These are phyloP conservation scores for Xenops minutus DNA, from an alignment of 2,797 vertebrate genomes.

Conservation along the genomic window DNA sequence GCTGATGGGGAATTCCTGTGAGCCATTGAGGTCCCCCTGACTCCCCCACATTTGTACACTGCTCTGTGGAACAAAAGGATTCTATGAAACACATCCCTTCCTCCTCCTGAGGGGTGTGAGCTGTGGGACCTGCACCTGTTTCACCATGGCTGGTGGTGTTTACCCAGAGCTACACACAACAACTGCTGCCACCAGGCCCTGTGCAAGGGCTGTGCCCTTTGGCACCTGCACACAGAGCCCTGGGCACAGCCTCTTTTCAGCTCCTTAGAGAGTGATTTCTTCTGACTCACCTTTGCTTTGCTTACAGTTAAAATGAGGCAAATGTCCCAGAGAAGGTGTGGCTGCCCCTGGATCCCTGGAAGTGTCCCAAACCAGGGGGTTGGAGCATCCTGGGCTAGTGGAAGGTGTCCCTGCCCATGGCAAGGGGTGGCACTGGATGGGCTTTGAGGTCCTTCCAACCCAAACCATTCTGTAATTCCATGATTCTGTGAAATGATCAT, in stretches of 20 bases:
- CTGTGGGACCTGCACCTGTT: neutral
- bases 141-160: neutral
- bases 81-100: neutral
- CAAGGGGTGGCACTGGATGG: neutral
- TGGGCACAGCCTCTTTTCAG: neutral
- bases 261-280: neutral
- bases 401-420: neutral
- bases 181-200: neutral
- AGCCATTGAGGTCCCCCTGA: neutral
- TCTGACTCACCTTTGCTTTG: neutral
- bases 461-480: neutral
- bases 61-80: neutral
- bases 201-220: neutral
- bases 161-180: neutral
- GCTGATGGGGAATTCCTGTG: neutral
- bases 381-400: accelerated
- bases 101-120: neutral
- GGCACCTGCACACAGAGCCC: neutral
- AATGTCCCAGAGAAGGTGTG: neutral
- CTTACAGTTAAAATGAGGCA: neutral
- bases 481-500: accelerated
- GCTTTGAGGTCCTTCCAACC: neutral
- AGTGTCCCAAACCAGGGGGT: neutral
- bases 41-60: neutral
- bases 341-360: neutral